Percentiles rank a stretch among this genome's conserved stretches.
phyloP scores from a whole-genome alignment of 2,797 vertebrate species.

The Eurystomus glaucurus region DNA sequence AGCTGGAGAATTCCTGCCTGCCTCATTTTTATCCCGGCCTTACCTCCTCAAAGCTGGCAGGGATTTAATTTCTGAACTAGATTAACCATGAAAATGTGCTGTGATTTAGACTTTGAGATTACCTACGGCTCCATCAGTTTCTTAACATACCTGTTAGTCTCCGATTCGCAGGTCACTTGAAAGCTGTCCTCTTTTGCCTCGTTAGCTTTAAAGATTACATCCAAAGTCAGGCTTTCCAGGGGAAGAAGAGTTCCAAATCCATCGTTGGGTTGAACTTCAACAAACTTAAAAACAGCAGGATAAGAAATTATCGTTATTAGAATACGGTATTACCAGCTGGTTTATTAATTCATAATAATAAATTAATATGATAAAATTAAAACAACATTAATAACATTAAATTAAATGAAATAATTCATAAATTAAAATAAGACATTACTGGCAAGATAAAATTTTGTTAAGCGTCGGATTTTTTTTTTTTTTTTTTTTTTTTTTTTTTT shows the following conservation, averaged over 20 bases:
- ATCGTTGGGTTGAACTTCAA: constrained; percentile 92
- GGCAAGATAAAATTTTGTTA: background rate
- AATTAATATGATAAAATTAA: no score
- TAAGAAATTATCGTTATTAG: background rate
- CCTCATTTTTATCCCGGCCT: background rate
- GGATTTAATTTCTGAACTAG: background rate
- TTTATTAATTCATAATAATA: background rate
- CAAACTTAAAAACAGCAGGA: constrained; percentile 81
- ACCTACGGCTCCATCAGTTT: background rate
- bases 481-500: no score
- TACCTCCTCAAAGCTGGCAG: background rate
- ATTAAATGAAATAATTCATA: background rate
- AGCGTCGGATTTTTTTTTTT: no score
- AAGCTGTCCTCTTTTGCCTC: constrained; percentile 88
- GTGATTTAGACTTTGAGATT: background rate
- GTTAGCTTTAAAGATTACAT: constrained; percentile 90
- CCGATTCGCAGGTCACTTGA: constrained; percentile 89
- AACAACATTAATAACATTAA: no score
- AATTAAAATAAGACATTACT: background rate
- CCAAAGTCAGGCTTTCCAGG: constrained; percentile 87
- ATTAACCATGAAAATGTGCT: background rate
- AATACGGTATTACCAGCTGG: background rate
- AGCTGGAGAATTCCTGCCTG: background rate
- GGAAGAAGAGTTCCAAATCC: constrained; percentile 93
- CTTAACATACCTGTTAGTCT: constrained; percentile 88